Base-by-base conservation (phyloP, 2,797 vertebrate genomes). In the Danio choprae region DNA sequence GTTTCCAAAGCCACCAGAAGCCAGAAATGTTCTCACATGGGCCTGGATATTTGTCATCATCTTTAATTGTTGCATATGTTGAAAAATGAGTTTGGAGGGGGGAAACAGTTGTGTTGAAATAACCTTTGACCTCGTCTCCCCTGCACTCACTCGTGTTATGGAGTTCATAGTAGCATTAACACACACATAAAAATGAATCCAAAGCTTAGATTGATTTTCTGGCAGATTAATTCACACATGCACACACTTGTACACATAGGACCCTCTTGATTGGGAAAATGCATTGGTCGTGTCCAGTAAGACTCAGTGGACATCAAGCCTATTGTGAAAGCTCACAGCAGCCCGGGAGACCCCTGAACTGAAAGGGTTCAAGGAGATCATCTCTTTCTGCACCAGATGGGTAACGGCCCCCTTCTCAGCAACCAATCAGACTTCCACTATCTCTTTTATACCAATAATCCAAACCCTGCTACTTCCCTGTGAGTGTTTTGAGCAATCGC, bases 91-190 rank as follows among this genome's bases (percentile, higher is more conserved):
- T 53, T 70, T 12, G 55, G n/a, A 41, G 9, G 44, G 55, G 44
- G 15, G 41, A 76, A 58, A 40, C 65, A 51, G 65, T 60, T 70
- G 76, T 78, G 55, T 60, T 70, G 76, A 78, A 78, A 70, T 70
- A 60, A 70, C 76, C 76, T 60, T 68, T 78, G 36, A 78, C 76
- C 55, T 70, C 8, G 6, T 77, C 51, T 46, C 55, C 43, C 44
- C 43, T 77, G 63, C 63, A 48, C 64, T 59, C 41, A 29, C 65
- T 69, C 16, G 6, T 29, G 65, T 70, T 70, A n/a, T 60, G 65
- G 65, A 41, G 76, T 78, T 78, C 65, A 60, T 7, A 41, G 10
- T 8, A 60, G 56, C 22, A 18, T 16, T 60, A 48, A 77, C 5
- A 36, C 16, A 46, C 18, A 36, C 15, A 43, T 7, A 72, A 40